These are phyloP conservation scores for Tokudaia tokunoshimensis DNA, from an alignment of 2,797 vertebrate species.

Conservation along the genomic window DNA sequence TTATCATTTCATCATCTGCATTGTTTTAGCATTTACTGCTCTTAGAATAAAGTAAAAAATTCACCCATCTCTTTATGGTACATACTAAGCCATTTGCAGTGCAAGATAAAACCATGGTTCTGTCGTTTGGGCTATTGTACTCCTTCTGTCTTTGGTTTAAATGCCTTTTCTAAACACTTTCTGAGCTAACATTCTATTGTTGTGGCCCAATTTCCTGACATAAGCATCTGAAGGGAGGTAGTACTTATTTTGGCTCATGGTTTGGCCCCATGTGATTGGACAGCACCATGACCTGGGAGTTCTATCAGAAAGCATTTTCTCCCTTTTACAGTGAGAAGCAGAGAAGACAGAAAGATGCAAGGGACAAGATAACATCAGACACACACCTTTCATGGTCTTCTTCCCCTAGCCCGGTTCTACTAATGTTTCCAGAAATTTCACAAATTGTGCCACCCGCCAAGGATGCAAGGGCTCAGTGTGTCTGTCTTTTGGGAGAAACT, in stretches of 20 bases:
- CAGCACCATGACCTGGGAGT: background rate
- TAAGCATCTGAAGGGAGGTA: background rate
- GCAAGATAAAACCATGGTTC: background rate
- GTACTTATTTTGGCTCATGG: background rate
- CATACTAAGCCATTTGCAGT: background rate
- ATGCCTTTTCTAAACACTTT: constrained; percentile 16
- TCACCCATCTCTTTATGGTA: background rate
- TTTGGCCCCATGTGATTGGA: background rate
- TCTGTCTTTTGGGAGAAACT: too few species aligned
- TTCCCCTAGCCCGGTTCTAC: background rate
- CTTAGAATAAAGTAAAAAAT: background rate
- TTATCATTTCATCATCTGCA: constrained; percentile 14
- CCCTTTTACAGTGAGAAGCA: background rate
- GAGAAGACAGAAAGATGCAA: background rate
- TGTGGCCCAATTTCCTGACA: background rate
- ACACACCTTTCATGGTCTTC: background rate
- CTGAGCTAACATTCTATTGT: background rate
- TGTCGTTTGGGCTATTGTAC: background rate
- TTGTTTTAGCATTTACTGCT: background rate
- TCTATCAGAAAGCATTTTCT: background rate
- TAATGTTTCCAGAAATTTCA: background rate
- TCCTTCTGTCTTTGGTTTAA: background rate
- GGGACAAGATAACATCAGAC: background rate
- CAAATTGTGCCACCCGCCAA: background rate
- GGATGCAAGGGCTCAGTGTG: too few species aligned